Conservation (phyloP, 2,113 vertebrate species). For the Cottus gobio region DNA sequence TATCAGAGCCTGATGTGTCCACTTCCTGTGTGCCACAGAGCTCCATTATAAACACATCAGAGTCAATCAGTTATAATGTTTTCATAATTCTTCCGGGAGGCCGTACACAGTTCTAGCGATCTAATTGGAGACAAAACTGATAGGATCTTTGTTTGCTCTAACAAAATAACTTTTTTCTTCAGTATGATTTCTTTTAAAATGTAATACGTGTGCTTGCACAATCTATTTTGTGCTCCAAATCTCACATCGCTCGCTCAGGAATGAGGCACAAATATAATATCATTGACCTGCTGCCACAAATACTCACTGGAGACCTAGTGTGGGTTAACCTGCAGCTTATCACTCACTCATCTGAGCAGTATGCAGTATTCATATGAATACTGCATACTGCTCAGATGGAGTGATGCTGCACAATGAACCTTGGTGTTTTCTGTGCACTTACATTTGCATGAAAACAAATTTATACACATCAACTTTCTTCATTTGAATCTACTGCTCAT, state of each 20-base stretch:
- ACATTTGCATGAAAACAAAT: conserved; percentile 65
- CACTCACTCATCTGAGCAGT: too few relatives aligned
- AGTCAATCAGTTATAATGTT: not conserved
- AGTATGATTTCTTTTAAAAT: not conserved
- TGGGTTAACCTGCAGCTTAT: too few relatives aligned
- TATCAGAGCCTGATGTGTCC: too few relatives aligned
- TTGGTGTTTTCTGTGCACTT: conserved; percentile 21
- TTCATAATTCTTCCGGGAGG: not conserved
- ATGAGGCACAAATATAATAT: too few relatives aligned
- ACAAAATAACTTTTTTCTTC: not conserved
- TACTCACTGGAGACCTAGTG: too few relatives aligned
- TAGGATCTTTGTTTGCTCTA: not conserved
- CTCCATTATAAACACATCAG: not conserved
- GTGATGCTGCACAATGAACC: not conserved
- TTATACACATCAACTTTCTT: conserved; percentile 17
- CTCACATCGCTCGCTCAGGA: not conserved
- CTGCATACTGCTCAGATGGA: too few relatives aligned
- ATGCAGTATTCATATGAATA: too few relatives aligned
- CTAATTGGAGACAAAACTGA: too few relatives aligned
- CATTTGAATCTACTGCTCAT: conserved; percentile 13
- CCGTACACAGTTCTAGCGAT: not conserved
- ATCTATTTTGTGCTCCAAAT: not conserved
- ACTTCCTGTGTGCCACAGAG: not conserved
- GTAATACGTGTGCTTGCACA: not conserved
- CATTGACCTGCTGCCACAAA: too few relatives aligned